Base-by-base conservation (phyloP, 2,797 vertebrate species). In the Nasua narica region DNA sequence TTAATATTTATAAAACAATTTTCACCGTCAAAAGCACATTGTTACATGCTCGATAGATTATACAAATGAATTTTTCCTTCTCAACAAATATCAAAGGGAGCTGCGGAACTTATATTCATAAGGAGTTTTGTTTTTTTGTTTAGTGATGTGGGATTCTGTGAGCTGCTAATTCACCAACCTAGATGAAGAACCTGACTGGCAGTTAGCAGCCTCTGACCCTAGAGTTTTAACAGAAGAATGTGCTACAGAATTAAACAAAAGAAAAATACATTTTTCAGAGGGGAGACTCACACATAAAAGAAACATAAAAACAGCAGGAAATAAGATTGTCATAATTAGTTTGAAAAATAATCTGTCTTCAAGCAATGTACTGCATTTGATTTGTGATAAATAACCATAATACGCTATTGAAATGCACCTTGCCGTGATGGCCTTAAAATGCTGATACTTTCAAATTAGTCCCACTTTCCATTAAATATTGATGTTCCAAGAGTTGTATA, bases 1-100 rank as follows among this genome's bases (percentile, higher is more conserved):
- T 98, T 98, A 98, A 98, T 98, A 99, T 98, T 98, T 98, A 99
- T 98, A 98, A 98, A 98, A 97, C 94, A 87, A 96, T 98, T 98
- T 97, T 97, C 95, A 97, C 95, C 96, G 98, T 97, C 97, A 99
- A 98, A 98, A 98, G 93, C 95, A 95, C 85, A 97, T 96, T 98
- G 97, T 98, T 98, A 98, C 94, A 98, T 94, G 97, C 98, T 97
- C 98, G 98, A 98, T 84, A 96, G 97, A 98, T 97, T 97, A 98
- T 65, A 98, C 72, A 98, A 98, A 98, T 97, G 96, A 97, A 95
- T 96, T 98, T 98, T 98, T 97, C 87, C 88, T 98, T 97, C 95
- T 95, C 96, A 98, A 98, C 94, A 98, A 98, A 95, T 96, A 98
- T 94, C 96, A 98, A 98, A 98, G 96, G 94, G 97, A 96, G 56